Conservation (phyloP, 1,140 invertebrate genomes). For the Cherax destructor region DNA sequence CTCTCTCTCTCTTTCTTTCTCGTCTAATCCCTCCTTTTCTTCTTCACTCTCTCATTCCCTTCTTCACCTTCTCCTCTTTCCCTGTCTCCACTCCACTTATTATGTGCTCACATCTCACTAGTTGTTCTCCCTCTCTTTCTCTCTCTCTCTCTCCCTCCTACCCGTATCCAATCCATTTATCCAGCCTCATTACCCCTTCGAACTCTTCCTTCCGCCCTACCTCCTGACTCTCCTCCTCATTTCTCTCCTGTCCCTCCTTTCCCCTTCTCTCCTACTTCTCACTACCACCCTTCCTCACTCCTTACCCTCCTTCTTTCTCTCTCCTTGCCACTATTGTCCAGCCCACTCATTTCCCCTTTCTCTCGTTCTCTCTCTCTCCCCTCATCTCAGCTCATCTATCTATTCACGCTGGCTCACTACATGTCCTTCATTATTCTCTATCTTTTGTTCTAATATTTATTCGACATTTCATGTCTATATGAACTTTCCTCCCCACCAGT, state of each 20-base stretch:
- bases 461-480: neutral
- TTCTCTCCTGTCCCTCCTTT: neutral
- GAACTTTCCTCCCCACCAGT: too few species aligned
- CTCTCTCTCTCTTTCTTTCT: neutral
- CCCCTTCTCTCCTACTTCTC: neutral
- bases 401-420: neutral
- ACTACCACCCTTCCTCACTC: neutral
- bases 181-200: neutral
- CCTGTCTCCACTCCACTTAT: too few species aligned
- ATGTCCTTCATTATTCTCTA: neutral
- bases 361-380: too few species aligned
- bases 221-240: neutral
- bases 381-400: neutral
- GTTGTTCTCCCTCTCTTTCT: neutral
- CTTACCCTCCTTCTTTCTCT: too few species aligned
- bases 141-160: neutral
- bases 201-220: neutral
- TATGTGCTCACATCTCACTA: too few species aligned
- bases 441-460: neutral
- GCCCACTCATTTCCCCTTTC: too few species aligned
- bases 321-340: too few species aligned
- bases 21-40: neutral
- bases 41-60: too few species aligned
- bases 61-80: too few species aligned
- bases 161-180: neutral